A percentile compares a stretch with the other conserved stretches of the same genome.
phyloP scores from a whole-genome alignment of 2,888 invertebrate genomes.

The Eristalis arbustorum region DNA sequence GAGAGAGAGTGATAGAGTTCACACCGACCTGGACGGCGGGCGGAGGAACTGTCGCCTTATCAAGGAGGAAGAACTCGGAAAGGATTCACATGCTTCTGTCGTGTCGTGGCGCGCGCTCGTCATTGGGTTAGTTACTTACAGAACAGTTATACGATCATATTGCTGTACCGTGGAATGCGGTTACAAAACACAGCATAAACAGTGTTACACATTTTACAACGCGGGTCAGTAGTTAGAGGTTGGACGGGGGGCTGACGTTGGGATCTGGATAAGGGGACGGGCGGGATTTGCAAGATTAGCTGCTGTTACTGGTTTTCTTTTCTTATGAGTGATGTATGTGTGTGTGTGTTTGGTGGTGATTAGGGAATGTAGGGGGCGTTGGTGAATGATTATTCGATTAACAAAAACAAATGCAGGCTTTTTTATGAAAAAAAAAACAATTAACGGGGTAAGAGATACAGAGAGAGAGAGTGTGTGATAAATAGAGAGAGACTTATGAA shows the following conservation, averaged over 20 bases:
- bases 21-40: background rate
- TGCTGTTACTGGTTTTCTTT: constrained; percentile 60
- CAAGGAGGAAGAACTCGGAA: constrained; percentile 15
- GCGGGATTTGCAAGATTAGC: constrained; percentile 38
- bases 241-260: background rate
- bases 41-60: background rate
- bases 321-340: no score
- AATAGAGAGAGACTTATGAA: background rate
- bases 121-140: constrained; percentile 61
- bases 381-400: constrained; percentile 46
- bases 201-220: constrained; percentile 59
- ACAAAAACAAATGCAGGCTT: constrained; percentile 26
- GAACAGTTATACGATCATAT: constrained; percentile 47
- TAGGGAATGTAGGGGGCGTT: background rate
- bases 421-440: constrained; percentile 11
- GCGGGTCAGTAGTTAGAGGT: constrained; percentile 39
- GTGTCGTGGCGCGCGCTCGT: constrained; percentile 39
- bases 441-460: constrained; percentile 43
- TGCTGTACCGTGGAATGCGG: constrained; percentile 25
- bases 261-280: background rate
- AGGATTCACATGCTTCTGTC: constrained; percentile 6
- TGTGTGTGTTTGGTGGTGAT: constrained; percentile 25
- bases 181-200: constrained; percentile 31
- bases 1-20: background rate
- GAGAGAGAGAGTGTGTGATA: constrained; percentile 7